phyloP scores from a whole-genome alignment of 2,797 vertebrate species.

The Argyrosomus regius region DNA sequence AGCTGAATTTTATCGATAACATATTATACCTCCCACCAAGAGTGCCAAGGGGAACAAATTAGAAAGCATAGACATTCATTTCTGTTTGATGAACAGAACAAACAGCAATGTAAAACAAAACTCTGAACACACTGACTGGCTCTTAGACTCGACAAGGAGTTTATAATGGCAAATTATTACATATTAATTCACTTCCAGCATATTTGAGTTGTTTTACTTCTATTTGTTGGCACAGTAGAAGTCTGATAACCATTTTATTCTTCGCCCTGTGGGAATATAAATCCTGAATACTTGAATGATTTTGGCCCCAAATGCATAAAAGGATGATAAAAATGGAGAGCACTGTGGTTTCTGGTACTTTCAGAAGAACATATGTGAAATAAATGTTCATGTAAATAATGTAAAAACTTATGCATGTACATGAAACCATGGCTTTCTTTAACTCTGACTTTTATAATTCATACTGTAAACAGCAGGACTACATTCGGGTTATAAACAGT shows the following conservation, averaged over 20 bases:
- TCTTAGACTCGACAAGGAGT: slow-evolving; percentile 14
- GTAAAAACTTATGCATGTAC: not conserved
- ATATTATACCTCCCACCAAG: not conserved
- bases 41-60: not conserved
- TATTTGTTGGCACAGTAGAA: slow-evolving; percentile 12
- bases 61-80: not conserved
- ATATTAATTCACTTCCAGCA: slow-evolving; percentile 7
- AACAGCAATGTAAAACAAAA: slow-evolving; percentile 6
- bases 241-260: slow-evolving; percentile 24
- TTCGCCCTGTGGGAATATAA: slow-evolving; percentile 21
- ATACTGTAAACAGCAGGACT: not conserved
- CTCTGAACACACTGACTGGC: not conserved
- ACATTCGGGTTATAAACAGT: not conserved
- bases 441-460: not conserved
- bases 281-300: slow-evolving; percentile 39
- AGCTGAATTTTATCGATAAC: not conserved
- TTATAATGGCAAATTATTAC: slow-evolving; percentile 26
- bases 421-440: not conserved
- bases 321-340: slow-evolving; percentile 9
- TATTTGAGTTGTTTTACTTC: slow-evolving; percentile 7
- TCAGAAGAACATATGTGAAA: not conserved
- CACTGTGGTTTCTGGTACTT: slow-evolving; percentile 3
- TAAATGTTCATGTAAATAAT: slow-evolving; percentile 24
- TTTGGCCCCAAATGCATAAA: slow-evolving; percentile 4
- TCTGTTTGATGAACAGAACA: slow-evolving; percentile 27